Percentiles rank a stretch among this genome's conserved stretches.
Evolutionary conservation across 2,797 vertebrate species (phyloP).

Genomic region (Onychomys torridus): DNA sequence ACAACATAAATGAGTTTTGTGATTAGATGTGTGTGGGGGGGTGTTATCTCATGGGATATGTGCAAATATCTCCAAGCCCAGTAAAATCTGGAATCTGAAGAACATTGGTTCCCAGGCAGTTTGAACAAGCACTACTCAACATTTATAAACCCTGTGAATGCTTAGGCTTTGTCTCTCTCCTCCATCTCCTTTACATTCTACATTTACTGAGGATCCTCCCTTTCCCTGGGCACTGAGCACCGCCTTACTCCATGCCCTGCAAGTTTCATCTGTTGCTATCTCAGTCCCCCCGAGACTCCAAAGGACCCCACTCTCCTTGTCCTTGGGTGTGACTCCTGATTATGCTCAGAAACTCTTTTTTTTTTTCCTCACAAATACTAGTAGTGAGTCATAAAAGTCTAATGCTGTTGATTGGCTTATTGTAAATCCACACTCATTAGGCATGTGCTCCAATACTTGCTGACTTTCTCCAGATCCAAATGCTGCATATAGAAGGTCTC

Average conservation of each 20-base stretch:
- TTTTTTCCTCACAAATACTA: not conserved
- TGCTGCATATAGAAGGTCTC: conserved; percentile 22
- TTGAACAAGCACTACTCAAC: not conserved
- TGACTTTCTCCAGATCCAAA: not conserved
- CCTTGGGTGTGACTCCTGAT: not conserved
- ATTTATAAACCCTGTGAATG: not conserved
- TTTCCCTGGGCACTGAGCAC: not conserved
- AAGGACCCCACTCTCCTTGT: not conserved
- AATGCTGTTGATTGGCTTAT: not conserved
- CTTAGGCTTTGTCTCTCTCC: not conserved
- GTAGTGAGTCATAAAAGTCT: not conserved
- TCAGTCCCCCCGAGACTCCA: not conserved
- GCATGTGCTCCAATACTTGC: conserved; percentile 7
- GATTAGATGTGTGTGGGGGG: not conserved
- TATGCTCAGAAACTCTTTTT: not conserved
- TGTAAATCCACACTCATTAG: conserved; percentile 30
- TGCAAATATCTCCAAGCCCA: not conserved
- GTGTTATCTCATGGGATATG: not conserved
- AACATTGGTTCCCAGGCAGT: not conserved
- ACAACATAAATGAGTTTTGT: not conserved
- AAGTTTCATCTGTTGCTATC: not conserved
- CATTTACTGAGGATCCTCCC: not conserved
- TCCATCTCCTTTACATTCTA: not conserved
- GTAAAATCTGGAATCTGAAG: not conserved
- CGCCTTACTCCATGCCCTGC: not conserved